Evolutionary conservation across 2,797 vertebrate genomes (phyloP).

Genomic region (Enteromius fasciolatus): DNA sequence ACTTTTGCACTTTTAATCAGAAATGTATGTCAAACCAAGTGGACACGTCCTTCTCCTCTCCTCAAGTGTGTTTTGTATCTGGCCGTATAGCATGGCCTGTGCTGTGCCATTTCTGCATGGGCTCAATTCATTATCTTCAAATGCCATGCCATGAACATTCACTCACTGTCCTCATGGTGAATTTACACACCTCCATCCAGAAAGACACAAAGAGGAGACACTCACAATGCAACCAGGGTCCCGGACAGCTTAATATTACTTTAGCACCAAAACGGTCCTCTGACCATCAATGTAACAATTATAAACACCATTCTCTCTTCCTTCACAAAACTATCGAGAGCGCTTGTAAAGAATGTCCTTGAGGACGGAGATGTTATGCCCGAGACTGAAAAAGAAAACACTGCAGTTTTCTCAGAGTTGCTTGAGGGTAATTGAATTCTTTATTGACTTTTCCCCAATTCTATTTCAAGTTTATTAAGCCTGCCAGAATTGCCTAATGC

Average conservation of each 20-base stretch:
- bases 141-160: conserved; percentile 34
- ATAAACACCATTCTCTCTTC: conserved; percentile 10
- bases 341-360: conserved; percentile 63
- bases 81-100: conserved; percentile 32
- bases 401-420: conserved; percentile 68
- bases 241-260: conserved; percentile 49
- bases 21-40: conserved; percentile 57
- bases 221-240: conserved; percentile 14
- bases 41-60: conserved; percentile 21
- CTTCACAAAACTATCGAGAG: conserved; percentile 29
- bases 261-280: conserved; percentile 52
- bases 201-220: conserved; percentile 76
- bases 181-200: conserved; percentile 27
- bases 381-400: conserved; percentile 53
- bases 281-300: conserved; percentile 53
- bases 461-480: conserved; percentile 80
- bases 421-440: conserved; percentile 78
- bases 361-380: conserved; percentile 59
- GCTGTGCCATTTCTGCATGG: conserved; percentile 43
- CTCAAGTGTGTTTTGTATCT: conserved; percentile 35
- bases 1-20: conserved; percentile 25
- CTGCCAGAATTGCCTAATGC: conserved; percentile 75
- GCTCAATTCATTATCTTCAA: conserved; percentile 6
- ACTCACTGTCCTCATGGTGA: conserved; percentile 44
- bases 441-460: conserved; percentile 81